phyloP scores from a whole-genome alignment of 2,888 invertebrate genomes.

The Megalurothrips usitatus region DNA sequence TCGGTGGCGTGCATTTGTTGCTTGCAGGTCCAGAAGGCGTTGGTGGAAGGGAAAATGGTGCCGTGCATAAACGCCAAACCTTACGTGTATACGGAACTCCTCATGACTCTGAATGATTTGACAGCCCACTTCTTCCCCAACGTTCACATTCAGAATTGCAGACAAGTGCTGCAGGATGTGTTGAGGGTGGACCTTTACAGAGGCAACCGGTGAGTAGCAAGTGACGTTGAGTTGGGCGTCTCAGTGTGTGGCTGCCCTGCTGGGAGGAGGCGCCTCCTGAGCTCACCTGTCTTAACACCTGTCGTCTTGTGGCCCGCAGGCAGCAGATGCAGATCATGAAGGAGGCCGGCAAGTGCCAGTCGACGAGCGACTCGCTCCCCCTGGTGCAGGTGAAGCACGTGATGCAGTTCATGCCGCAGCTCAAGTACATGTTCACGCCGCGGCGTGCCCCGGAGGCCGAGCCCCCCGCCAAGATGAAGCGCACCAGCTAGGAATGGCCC shows the following conservation, averaged over 20 bases:
- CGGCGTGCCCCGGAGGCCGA: slow-evolving; percentile 45
- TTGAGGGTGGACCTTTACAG: slow-evolving; percentile 73
- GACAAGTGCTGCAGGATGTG: slow-evolving; percentile 71
- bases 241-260: too few species aligned
- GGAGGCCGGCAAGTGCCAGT: slow-evolving; percentile 68
- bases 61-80: slow-evolving; percentile 85
- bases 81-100: slow-evolving; percentile 71
- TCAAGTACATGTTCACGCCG: slow-evolving; percentile 75
- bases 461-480: slow-evolving; percentile 51
- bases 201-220: slow-evolving; percentile 80
- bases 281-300: slow-evolving; percentile 29
- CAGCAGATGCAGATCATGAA: slow-evolving; percentile 71
- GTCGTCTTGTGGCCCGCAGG: slow-evolving; percentile 46
- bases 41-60: slow-evolving; percentile 74
- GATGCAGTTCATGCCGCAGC: slow-evolving; percentile 78
- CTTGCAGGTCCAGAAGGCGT: slow-evolving; percentile 66
- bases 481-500: slow-evolving; percentile 59
- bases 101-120: slow-evolving; percentile 78
- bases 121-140: slow-evolving; percentile 75
- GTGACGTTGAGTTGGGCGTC: too few species aligned
- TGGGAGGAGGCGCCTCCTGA: slow-evolving; percentile 32
- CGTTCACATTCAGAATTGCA: slow-evolving; percentile 67
- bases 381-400: slow-evolving; percentile 78
- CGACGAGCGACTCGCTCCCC: slow-evolving; percentile 66
- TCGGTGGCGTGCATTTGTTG: slow-evolving; percentile 31